phyloP scores from a whole-genome alignment of 2,797 vertebrate genomes.

The Sphenodon punctatus region DNA sequence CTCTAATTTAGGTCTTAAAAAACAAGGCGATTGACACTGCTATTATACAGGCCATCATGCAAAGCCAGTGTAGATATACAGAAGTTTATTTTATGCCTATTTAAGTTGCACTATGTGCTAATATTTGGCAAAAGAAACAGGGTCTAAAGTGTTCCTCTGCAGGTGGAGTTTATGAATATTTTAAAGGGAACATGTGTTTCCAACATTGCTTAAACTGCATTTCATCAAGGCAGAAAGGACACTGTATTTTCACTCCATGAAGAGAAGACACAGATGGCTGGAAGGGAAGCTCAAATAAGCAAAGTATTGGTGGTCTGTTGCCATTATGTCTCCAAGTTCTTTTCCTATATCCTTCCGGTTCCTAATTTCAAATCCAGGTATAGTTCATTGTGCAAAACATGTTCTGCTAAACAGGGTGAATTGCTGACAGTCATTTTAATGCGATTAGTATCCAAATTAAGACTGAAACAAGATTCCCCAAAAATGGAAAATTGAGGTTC shows the following conservation, averaged over 20 bases:
- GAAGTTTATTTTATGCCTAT: constrained; percentile 36
- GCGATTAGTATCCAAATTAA: no score
- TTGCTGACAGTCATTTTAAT: no score
- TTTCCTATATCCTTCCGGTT: background rate
- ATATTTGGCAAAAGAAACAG: constrained; percentile 21
- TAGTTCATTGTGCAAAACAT: background rate
- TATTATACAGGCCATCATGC: background rate
- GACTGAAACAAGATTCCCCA: no score
- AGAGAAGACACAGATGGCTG: constrained; percentile 25
- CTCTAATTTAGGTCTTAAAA: constrained; percentile 7
- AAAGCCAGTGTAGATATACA: background rate
- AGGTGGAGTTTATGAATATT: constrained; percentile 24
- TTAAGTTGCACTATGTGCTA: constrained; percentile 13
- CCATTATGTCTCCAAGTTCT: background rate
- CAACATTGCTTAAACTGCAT: constrained; percentile 9
- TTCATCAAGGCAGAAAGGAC: background rate
- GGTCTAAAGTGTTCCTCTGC: constrained; percentile 16
- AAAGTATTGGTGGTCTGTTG: background rate
- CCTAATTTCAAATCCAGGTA: background rate
- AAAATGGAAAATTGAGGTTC: no score
- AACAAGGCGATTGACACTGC: constrained; percentile 13
- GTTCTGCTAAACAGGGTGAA: background rate
- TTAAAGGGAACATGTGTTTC: background rate
- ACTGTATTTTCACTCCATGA: background rate
- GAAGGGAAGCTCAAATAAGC: background rate